Evolutionary conservation across 2,113 vertebrate genomes (phyloP).

Genomic region (Alligator mississippiensis): DNA sequence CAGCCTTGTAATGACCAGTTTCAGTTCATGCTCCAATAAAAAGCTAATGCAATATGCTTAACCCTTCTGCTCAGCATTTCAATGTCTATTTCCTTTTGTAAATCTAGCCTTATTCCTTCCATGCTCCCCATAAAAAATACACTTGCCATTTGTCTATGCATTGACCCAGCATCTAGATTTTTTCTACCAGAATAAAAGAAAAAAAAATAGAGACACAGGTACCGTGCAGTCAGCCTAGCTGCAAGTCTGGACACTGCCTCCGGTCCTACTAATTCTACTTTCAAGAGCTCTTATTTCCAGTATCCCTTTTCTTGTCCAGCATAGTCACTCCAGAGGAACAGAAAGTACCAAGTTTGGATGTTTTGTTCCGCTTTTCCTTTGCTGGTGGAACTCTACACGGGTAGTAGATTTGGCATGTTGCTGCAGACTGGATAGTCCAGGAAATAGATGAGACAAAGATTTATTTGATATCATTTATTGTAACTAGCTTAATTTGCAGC

Average conservation of each 20-base stretch:
- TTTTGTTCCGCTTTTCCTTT: not conserved
- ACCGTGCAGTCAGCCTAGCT: not conserved
- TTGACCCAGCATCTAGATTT: not conserved
- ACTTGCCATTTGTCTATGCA: not conserved
- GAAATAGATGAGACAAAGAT: too few relatives aligned
- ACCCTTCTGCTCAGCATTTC: too few relatives aligned
- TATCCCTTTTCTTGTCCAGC: not conserved
- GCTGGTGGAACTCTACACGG: not conserved
- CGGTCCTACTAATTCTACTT: not conserved
- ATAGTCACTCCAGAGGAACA: not conserved
- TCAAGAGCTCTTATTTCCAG: not conserved
- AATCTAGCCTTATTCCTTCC: not conserved
- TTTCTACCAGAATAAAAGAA: not conserved
- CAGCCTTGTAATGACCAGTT: too few relatives aligned
- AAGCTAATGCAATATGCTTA: too few relatives aligned
- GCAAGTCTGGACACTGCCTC: not conserved
- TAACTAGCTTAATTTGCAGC: too few relatives aligned
- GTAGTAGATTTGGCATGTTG: too few relatives aligned
- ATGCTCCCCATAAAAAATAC: not conserved
- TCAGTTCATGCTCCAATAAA: too few relatives aligned
- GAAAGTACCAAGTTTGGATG: not conserved
- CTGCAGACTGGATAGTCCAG: too few relatives aligned
- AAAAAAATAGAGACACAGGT: too few relatives aligned
- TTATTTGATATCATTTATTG: too few relatives aligned
- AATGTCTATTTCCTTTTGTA: too few relatives aligned